Evolutionary conservation across 1,140 invertebrate species (phyloP), one percentile per base, ranked within the genome.

Genomic region (Ceratina calcarata): DNA sequence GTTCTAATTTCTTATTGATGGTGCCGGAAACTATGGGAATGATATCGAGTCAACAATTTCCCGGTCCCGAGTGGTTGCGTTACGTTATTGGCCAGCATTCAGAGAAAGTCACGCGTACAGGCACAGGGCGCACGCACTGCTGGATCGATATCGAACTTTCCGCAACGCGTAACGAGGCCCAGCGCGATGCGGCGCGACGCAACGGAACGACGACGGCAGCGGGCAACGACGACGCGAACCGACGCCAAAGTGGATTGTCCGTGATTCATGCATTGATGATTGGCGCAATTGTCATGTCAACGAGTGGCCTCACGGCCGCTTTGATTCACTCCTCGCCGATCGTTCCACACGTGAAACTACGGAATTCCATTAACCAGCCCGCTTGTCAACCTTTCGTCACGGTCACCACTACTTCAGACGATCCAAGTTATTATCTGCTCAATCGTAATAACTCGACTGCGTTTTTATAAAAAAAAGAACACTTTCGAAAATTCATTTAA

Each of bases 211-310:
- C 57, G 70, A 72, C 22, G 53, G 24, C 20, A 13, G 3, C 58
- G 60, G 22, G 53, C 69, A 37, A 71, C 57, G 70, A 72, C 57
- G 70, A 57, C 20, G 45, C 32, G 70, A 24, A 45, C 37, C 70
- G 70, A 72, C 70, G 60, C 80, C 82, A 86, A 87, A 87, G 87
- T 88, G 84, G 86, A 88, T 88, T 88, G 86, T 87, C 81, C 78
- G 77, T 81, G 86, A 86, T 83, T 74, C 80, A 80, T 79, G 80
- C 80, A 82, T 82, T 57, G 76, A 82, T 82, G 85, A 88, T 88
- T 87, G 79, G 84, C 80, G 87, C 81, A 83, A 88, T 87, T 88
- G 87, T 88, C 87, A 83, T 82, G 83, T 81, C 86, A 88, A 87
- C 87, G 80, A 86, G 80, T 65, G 61, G 84, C 77, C 83, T 77